phyloP scores from a whole-genome alignment of 2,888 invertebrate genomes.

The Melanostoma scalare region DNA sequence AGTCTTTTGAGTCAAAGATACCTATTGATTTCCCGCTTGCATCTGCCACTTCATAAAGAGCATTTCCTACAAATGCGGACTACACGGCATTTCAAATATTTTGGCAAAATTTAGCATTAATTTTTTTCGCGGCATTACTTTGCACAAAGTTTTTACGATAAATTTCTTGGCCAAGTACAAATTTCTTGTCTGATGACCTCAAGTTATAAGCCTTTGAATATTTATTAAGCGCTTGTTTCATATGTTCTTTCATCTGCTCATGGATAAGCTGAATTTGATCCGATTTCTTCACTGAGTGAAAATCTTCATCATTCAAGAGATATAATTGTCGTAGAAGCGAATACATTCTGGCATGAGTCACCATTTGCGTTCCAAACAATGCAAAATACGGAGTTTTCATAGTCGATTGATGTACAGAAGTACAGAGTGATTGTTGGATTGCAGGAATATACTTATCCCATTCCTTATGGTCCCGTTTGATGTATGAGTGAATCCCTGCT shows the following conservation, averaged over 20 bases:
- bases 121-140: slow-evolving; percentile 3
- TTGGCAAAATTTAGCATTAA: slow-evolving; percentile 1
- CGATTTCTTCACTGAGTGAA: neutral
- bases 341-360: neutral
- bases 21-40: too few relatives aligned
- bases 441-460: slow-evolving; percentile 4
- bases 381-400: neutral
- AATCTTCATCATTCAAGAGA: neutral
- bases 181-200: neutral
- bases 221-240: neutral
- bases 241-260: neutral
- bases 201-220: neutral
- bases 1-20: too few relatives aligned
- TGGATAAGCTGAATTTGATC: neutral
- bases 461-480: too few relatives aligned
- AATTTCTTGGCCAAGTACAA: neutral
- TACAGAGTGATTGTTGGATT: slow-evolving; percentile 7
- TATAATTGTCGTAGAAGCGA: neutral
- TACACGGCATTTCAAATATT: too few relatives aligned
- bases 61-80: too few relatives aligned
- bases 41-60: too few relatives aligned
- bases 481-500: too few relatives aligned
- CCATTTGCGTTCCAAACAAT: neutral
- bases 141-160: neutral
- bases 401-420: slow-evolving; percentile 1